Percentiles rank a stretch among this genome's conserved stretches.
These are phyloP conservation scores for Mesorhabditis sp. DNA, from an alignment of 2,888 invertebrate species.

Conservation along the genomic window DNA sequence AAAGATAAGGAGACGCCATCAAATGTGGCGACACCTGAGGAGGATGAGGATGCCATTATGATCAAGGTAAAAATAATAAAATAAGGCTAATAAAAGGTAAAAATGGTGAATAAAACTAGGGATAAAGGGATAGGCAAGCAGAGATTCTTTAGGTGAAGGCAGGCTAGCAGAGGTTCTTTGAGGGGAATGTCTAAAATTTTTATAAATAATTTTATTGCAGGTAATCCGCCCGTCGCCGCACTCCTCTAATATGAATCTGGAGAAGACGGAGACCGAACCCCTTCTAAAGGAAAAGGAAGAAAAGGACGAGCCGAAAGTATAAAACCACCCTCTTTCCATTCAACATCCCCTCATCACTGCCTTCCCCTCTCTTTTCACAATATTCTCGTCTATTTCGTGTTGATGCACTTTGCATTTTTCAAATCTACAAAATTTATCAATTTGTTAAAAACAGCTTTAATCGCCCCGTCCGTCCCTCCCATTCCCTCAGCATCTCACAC, in stretches of 20 bases:
- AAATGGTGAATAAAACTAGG: conserved; percentile 7
- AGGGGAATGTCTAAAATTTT: too few species aligned
- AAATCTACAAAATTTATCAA: too few species aligned
- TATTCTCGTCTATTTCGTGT: too few species aligned
- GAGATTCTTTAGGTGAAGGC: neutral
- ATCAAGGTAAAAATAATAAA: conserved; percentile 62
- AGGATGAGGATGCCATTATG: conserved; percentile 56
- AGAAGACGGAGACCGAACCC: conserved; percentile 28
- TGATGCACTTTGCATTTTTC: too few species aligned
- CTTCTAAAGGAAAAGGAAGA: conserved; percentile 29
- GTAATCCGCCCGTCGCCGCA: conserved; percentile 48
- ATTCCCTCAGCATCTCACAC: too few species aligned
- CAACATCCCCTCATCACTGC: too few species aligned
- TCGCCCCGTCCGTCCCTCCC: too few species aligned
- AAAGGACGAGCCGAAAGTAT: neutral
- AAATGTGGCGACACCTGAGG: conserved; percentile 28
- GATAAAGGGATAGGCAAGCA: neutral
- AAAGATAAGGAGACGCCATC: neutral
- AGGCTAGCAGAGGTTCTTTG: neutral
- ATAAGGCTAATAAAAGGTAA: neutral
- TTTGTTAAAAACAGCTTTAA: too few species aligned
- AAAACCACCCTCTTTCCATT: too few species aligned
- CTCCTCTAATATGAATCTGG: conserved; percentile 30
- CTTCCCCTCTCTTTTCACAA: too few species aligned
- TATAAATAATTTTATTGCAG: conserved; percentile 10